These are phyloP conservation scores for Hydropsyche betteni DNA, from an alignment of 2,888 invertebrate species.

Conservation along the genomic window DNA sequence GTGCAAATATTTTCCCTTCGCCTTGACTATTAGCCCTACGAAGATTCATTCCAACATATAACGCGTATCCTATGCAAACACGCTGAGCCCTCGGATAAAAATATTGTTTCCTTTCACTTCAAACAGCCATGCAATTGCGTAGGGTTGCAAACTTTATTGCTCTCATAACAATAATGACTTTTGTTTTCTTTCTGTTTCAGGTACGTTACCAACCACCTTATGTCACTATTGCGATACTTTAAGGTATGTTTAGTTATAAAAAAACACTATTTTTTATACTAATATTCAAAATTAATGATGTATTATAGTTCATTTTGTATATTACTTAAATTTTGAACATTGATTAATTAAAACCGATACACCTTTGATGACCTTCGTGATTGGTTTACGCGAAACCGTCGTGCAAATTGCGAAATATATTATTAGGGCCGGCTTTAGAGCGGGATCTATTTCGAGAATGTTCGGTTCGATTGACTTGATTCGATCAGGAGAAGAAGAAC, in stretches of 20 bases:
- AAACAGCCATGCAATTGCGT: not conserved
- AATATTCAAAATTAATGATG: no score
- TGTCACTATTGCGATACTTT: not conserved
- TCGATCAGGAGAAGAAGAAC: no score
- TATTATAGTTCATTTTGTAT: no score
- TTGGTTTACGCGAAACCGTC: no score
- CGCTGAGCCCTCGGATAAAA: conserved; percentile 10
- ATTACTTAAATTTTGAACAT: no score
- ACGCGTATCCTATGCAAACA: conserved; percentile 31
- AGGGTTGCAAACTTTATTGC: not conserved
- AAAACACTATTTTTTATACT: no score
- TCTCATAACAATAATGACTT: not conserved
- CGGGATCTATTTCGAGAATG: no score
- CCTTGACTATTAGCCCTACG: conserved; percentile 46
- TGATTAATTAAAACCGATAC: no score
- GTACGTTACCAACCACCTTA: conserved; percentile 1
- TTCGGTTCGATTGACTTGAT: no score
- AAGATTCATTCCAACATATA: conserved; percentile 7
- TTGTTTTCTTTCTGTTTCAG: conserved; percentile 18
- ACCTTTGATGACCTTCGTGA: no score
- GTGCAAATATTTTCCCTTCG: conserved; percentile 50
- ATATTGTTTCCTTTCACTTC: not conserved
- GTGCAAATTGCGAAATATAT: no score
- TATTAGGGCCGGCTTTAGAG: no score
- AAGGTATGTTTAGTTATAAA: not conserved